These are phyloP conservation scores for Mythimna impura DNA, from an alignment of 2,888 invertebrate genomes.

Conservation along the genomic window DNA sequence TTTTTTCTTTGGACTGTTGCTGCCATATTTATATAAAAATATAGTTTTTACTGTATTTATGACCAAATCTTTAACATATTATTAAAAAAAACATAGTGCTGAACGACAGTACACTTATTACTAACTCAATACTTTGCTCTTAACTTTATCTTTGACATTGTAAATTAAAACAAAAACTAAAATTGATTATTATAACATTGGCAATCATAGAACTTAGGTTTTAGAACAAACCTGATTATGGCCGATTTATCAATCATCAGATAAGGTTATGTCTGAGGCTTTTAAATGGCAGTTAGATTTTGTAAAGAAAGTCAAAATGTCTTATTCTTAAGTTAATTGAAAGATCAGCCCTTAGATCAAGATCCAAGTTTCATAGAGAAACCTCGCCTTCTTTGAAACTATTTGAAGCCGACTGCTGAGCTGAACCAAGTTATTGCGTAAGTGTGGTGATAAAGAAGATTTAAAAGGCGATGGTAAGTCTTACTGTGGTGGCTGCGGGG, in stretches of 20 bases:
- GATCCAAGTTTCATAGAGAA: slow-evolving; percentile 2
- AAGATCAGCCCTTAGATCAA: not conserved
- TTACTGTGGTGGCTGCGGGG: slow-evolving; percentile 94
- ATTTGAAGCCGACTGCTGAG: not conserved
- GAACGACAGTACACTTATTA: slow-evolving; percentile 13
- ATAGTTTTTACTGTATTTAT: slow-evolving; percentile 18
- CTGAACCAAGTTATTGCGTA: slow-evolving; percentile 7
- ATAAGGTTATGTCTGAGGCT: too few species aligned
- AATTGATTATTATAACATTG: slow-evolving; percentile 5
- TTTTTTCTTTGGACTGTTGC: slow-evolving; percentile 15
- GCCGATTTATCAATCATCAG: too few species aligned
- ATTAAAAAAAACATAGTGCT: not conserved
- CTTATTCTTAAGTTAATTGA: too few species aligned
- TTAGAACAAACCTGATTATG: not conserved
- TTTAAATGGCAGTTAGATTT: too few species aligned
- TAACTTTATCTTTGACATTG: not conserved
- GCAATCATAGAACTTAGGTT: slow-evolving; percentile 15
- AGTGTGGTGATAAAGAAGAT: not conserved
- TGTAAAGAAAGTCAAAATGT: too few species aligned
- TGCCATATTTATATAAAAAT: slow-evolving; percentile 20
- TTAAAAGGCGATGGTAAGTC: not conserved
- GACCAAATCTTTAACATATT: not conserved
- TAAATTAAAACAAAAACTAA: slow-evolving; percentile 25
- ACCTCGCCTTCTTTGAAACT: too few species aligned
- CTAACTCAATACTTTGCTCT: slow-evolving; percentile 19